These are phyloP conservation scores for Beaufortia kweichowensis DNA, from an alignment of 2,113 vertebrate genomes.

Conservation along the genomic window DNA sequence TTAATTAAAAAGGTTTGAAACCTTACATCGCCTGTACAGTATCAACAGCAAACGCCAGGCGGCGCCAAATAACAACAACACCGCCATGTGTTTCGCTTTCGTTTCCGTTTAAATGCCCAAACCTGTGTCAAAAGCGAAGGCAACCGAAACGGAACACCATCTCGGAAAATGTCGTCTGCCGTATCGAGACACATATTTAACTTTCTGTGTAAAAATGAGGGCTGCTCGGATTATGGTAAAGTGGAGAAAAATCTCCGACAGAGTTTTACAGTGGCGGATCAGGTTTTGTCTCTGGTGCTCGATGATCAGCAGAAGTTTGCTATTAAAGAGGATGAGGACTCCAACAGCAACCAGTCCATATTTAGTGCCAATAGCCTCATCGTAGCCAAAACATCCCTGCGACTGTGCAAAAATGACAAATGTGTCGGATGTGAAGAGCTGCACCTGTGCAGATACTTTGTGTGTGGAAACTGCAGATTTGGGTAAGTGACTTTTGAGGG, in stretches of 20 bases:
- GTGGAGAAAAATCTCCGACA: slow-evolving; percentile 49
- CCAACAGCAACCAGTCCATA: not conserved
- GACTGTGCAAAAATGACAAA: slow-evolving; percentile 63
- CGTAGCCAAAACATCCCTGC: slow-evolving; percentile 65
- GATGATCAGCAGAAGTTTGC: slow-evolving; percentile 58
- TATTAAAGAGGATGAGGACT: slow-evolving; percentile 43
- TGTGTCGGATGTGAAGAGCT: slow-evolving; percentile 62
- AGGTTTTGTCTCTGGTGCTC: slow-evolving; percentile 48
- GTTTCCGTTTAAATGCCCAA: slow-evolving; percentile 21
- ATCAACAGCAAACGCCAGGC: not conserved
- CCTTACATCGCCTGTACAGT: too few species aligned
- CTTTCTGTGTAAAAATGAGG: slow-evolving; percentile 65
- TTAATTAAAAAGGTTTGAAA: too few species aligned
- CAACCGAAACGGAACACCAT: not conserved
- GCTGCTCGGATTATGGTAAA: slow-evolving; percentile 56
- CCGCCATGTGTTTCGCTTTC: slow-evolving; percentile 23
- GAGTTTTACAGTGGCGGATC: slow-evolving; percentile 21
- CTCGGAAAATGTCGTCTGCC: slow-evolving; percentile 40
- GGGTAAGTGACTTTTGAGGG: slow-evolving; percentile 60
- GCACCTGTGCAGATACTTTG: slow-evolving; percentile 69
- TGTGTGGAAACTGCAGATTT: slow-evolving; percentile 68
- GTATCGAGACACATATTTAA: slow-evolving; percentile 48
- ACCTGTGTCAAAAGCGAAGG: not conserved
- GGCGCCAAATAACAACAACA: not conserved
- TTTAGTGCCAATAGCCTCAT: slow-evolving; percentile 60